Percentiles rank a stretch among this genome's conserved stretches.
Conservation (phyloP, 2,888 invertebrate species). For the Seira ritae region DNA sequence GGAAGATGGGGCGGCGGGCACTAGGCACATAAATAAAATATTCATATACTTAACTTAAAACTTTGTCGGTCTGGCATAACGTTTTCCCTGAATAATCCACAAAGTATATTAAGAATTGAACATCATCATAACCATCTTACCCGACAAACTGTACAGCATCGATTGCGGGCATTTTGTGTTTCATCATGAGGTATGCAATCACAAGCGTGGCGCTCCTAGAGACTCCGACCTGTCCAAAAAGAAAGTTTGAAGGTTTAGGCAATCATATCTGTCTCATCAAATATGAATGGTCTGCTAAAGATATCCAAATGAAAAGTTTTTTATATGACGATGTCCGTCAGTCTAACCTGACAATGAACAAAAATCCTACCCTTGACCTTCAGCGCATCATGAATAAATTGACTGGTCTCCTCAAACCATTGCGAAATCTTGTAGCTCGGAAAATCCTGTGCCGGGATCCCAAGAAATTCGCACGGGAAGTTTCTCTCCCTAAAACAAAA, state of each 20-base stretch:
- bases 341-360: slow-evolving; percentile 76
- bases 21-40: slow-evolving; percentile 67
- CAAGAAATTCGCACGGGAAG: slow-evolving; percentile 74
- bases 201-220: slow-evolving; percentile 77
- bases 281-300: too few relatives aligned
- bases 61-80: too few relatives aligned
- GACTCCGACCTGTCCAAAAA: slow-evolving; percentile 74
- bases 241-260: too few relatives aligned
- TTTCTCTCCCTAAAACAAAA: slow-evolving; percentile 61
- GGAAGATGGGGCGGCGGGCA: slow-evolving; percentile 76
- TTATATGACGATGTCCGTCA: too few relatives aligned
- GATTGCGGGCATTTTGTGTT: slow-evolving; percentile 75
- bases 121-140: slow-evolving; percentile 54
- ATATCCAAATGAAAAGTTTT: too few relatives aligned
- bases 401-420: slow-evolving; percentile 76
- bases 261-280: too few relatives aligned
- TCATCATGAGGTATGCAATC: slow-evolving; percentile 75
- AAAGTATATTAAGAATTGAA: too few relatives aligned
- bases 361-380: slow-evolving; percentile 75
- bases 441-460: slow-evolving; percentile 77
- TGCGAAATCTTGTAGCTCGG: slow-evolving; percentile 76
- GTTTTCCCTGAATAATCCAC: too few relatives aligned
- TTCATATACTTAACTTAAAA: not conserved
- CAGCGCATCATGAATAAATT: slow-evolving; percentile 76
- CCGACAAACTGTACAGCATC: slow-evolving; percentile 76